Percentiles rank a stretch among this genome's conserved stretches.
Conservation (phyloP, 2,797 vertebrate species). For the Lacerta bilineata region DNA sequence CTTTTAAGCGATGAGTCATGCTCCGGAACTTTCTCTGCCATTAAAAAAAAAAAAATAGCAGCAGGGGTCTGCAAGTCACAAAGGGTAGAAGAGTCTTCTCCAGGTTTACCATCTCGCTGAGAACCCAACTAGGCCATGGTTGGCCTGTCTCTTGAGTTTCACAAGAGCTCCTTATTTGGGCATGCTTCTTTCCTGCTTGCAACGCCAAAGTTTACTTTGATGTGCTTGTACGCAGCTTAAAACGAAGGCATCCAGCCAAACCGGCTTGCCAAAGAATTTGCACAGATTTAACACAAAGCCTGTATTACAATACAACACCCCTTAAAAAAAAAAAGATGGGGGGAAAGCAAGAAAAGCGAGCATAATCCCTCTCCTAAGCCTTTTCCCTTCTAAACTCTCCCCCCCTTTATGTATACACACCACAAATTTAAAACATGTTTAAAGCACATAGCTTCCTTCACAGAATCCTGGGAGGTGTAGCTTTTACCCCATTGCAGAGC, state of each 20-base stretch:
- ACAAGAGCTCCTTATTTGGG: constrained; percentile 70
- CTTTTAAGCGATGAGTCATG: background rate
- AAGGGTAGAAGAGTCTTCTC: background rate
- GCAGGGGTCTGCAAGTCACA: background rate
- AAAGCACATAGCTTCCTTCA: too few species aligned
- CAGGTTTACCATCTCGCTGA: background rate
- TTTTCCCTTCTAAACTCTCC: background rate
- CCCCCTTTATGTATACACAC: background rate
- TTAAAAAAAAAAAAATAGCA: background rate
- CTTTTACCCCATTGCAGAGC: too few species aligned
- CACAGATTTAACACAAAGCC: constrained; percentile 48
- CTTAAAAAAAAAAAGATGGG: background rate
- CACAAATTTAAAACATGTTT: too few species aligned
- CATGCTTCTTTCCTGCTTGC: constrained; percentile 45
- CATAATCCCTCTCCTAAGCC: background rate
- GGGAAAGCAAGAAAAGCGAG: background rate
- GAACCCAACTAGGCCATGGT: background rate
- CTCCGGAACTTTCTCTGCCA: constrained; percentile 14
- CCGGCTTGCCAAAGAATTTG: constrained; percentile 68
- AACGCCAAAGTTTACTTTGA: constrained; percentile 4
- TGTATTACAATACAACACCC: background rate
- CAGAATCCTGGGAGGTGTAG: too few species aligned
- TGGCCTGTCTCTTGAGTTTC: background rate
- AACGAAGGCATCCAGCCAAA: constrained; percentile 60
- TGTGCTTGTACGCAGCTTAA: background rate